Evolutionary conservation across 2,113 vertebrate species (phyloP).

Genomic region (Calyptomena viridis): DNA sequence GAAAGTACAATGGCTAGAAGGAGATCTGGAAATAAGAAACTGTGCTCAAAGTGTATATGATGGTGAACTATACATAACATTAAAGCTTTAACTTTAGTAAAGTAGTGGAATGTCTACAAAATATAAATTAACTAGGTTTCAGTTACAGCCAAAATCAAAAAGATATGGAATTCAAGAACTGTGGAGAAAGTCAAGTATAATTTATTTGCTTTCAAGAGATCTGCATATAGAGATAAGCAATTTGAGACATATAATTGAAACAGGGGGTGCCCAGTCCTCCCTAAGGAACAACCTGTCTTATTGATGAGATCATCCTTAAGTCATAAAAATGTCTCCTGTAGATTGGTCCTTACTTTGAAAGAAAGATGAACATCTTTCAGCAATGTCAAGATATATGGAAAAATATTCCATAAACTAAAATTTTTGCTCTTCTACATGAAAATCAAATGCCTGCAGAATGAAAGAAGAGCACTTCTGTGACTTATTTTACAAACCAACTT

Average conservation of each 20-base stretch:
- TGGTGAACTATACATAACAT: background rate
- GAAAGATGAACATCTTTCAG: background rate
- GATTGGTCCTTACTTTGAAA: background rate
- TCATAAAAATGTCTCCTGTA: background rate
- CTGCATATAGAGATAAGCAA: background rate
- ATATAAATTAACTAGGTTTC: background rate
- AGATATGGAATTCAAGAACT: background rate
- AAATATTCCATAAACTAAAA: background rate
- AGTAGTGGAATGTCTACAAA: background rate
- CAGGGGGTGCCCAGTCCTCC: background rate
- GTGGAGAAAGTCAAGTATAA: background rate
- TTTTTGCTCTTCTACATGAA: background rate
- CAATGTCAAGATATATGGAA: background rate
- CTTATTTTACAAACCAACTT: background rate
- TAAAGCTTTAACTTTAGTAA: background rate
- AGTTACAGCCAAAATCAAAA: background rate
- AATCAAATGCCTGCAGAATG: background rate
- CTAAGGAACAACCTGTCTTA: background rate
- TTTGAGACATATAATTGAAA: background rate
- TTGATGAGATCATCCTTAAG: background rate
- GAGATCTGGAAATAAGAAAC: background rate
- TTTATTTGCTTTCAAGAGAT: background rate
- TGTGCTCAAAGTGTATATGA: background rate
- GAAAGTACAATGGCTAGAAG: background rate
- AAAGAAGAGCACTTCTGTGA: background rate